These are phyloP conservation scores for Baccha elongata DNA, from an alignment of 2,888 invertebrate species.

Conservation along the genomic window DNA sequence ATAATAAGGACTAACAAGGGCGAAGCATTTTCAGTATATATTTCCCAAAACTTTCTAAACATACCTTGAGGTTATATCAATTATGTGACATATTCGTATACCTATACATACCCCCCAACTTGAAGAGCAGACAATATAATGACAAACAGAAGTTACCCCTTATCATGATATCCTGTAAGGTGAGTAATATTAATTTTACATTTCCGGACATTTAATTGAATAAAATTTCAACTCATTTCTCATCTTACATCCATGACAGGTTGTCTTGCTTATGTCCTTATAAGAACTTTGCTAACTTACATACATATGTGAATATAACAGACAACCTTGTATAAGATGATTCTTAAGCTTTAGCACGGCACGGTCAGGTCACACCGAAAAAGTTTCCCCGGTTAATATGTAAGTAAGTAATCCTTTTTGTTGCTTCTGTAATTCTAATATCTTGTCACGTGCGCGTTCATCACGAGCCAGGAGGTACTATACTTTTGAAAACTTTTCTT, in stretches of 20 bases:
- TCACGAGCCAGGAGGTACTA: background rate
- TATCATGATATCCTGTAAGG: background rate
- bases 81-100: slow-evolving; percentile 19
- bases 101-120: background rate
- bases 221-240: slow-evolving; percentile 42
- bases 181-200: slow-evolving; percentile 12
- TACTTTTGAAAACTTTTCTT: slow-evolving; percentile 49
- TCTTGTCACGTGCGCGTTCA: slow-evolving; percentile 59
- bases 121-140: background rate
- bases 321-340: slow-evolving; percentile 26
- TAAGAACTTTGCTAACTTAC: slow-evolving; percentile 5
- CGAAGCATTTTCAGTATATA: slow-evolving; percentile 20
- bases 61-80: slow-evolving; percentile 29
- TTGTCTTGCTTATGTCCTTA: slow-evolving; percentile 14
- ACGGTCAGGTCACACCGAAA: slow-evolving; percentile 33
- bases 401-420: slow-evolving; percentile 53
- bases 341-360: slow-evolving; percentile 39
- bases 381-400: slow-evolving; percentile 48
- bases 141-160: background rate
- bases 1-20: slow-evolving; percentile 43
- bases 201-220: slow-evolving; percentile 55
- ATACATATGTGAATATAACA: background rate
- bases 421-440: slow-evolving; percentile 38
- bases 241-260: slow-evolving; percentile 10
- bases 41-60: slow-evolving; percentile 5